Base-by-base conservation (phyloP, 2,113 vertebrate species). In the Cacatua alba region DNA sequence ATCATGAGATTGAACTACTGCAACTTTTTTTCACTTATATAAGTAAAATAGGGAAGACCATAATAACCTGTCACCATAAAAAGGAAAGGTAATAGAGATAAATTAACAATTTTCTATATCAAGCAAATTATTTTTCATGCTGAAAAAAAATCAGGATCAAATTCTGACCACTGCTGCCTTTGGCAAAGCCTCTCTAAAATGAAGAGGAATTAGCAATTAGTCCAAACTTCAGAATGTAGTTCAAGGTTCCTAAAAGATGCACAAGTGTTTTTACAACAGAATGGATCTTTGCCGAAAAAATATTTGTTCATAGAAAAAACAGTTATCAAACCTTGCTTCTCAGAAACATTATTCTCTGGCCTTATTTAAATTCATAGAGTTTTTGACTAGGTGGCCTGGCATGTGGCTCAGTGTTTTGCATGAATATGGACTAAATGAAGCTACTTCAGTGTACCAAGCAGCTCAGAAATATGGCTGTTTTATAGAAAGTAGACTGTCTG, bases 331-430 rank as follows among this genome's bases (percentile, higher is more conserved):
- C 33, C 16, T 21, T 78, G 7, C 26, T 81, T 81, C 69, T 95
- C 55, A 71, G n/a, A 85, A 82, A 78, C 11, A 17, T 71, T 86
- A 62, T 85, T 92, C 18, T 76, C 39, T 44, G 76, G 28, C 37
- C 44, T 91, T 59, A 83, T 93, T 88, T 88, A 90, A 91, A 90
- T 93, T 95, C 90, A 88, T 83, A 74, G 87, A 86, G 17, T 69
- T 96, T 91, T 95, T 92, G 19, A 88, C 59, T 67, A 13, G 60
- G 71, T 96, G 60, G 59, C 12, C 33, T 96, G 57, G 46, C 41
- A 53, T 16, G 67, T 83, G 26, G 53, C 25, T 87, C 29, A 43
- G 19, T 74, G 46, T 93, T 94, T 88, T 94, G 75, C 37, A 55
- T 88, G 71, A 90, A 37, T 46, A 44, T 87, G 63, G 63, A 44